phyloP scores from a whole-genome alignment of 2,888 invertebrate genomes.

The Lobophora halterata region DNA sequence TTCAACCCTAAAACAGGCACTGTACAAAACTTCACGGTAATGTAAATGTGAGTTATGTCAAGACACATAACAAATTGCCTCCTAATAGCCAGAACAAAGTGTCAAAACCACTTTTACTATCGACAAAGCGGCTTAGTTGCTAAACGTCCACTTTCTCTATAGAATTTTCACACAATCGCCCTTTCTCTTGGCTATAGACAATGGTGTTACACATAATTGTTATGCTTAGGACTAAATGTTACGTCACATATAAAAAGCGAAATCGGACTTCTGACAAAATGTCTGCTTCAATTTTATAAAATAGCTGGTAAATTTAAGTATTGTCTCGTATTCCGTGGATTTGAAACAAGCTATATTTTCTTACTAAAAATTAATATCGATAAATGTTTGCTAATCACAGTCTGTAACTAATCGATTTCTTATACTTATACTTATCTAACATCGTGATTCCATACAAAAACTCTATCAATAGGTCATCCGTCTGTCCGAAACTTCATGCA shows the following conservation, averaged over 20 bases:
- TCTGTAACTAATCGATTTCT: too few species aligned
- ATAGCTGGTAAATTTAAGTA: neutral
- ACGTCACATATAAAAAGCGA: slow-evolving; percentile 36
- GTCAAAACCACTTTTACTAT: slow-evolving; percentile 22
- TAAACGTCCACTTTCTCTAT: slow-evolving; percentile 52
- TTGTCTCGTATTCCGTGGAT: too few species aligned
- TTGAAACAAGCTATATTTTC: too few species aligned
- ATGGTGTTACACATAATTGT: slow-evolving; percentile 65
- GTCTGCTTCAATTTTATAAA: slow-evolving; percentile 24
- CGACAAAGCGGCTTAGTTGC: slow-evolving; percentile 10
- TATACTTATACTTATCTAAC: too few species aligned
- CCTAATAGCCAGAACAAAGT: slow-evolving; percentile 5
- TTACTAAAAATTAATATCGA: too few species aligned
- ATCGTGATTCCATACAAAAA: too few species aligned
- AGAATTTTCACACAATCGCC: slow-evolving; percentile 52
- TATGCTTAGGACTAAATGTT: slow-evolving; percentile 51
- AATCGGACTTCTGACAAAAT: slow-evolving; percentile 17
- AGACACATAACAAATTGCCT: slow-evolving; percentile 6
- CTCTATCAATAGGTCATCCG: too few species aligned
- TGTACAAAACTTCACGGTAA: too few species aligned
- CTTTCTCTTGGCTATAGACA: slow-evolving; percentile 61
- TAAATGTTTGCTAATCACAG: too few species aligned
- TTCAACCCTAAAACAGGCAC: too few species aligned
- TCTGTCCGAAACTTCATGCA: too few species aligned
- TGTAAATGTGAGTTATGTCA: too few species aligned